These are phyloP conservation scores for Trogon surrucura DNA, from an alignment of 2,113 vertebrate species.

Conservation along the genomic window DNA sequence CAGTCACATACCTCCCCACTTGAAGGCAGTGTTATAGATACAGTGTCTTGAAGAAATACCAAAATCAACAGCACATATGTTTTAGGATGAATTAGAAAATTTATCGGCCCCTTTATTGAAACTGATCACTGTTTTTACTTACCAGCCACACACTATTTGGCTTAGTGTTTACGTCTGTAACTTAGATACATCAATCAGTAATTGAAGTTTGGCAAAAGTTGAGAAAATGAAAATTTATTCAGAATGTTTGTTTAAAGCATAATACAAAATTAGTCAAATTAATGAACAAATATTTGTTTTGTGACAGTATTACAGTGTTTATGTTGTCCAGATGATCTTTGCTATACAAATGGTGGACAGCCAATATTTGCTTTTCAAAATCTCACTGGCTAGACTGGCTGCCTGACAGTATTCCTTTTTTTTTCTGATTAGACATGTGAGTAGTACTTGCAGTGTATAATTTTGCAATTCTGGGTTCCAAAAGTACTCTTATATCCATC, in stretches of 20 bases:
- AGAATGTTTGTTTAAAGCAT: neutral
- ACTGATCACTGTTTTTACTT: neutral
- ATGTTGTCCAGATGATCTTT: constrained; percentile 10
- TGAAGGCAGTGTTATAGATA: neutral
- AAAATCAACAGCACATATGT: neutral
- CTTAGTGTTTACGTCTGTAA: neutral
- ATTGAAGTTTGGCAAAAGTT: neutral
- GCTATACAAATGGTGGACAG: neutral
- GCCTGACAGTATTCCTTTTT: neutral
- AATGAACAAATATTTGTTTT: constrained; percentile 23
- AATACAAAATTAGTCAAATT: constrained; percentile 5
- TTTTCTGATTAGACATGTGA: neutral
- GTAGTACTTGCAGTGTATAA: neutral
- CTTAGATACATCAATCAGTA: neutral
- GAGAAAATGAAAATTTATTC: constrained; percentile 12
- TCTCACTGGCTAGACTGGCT: neutral
- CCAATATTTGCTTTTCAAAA: constrained; percentile 26
- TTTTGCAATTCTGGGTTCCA: neutral
- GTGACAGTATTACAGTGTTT: neutral
- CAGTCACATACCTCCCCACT: neutral
- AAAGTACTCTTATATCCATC: neutral
- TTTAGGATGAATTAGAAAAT: neutral
- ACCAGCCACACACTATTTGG: neutral
- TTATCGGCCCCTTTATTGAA: neutral
- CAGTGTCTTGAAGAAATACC: neutral